Percentiles rank a stretch among this genome's conserved stretches.
These are phyloP conservation scores for Tetragnatha montana DNA, from an alignment of 2,888 invertebrate genomes.

Conservation along the genomic window DNA sequence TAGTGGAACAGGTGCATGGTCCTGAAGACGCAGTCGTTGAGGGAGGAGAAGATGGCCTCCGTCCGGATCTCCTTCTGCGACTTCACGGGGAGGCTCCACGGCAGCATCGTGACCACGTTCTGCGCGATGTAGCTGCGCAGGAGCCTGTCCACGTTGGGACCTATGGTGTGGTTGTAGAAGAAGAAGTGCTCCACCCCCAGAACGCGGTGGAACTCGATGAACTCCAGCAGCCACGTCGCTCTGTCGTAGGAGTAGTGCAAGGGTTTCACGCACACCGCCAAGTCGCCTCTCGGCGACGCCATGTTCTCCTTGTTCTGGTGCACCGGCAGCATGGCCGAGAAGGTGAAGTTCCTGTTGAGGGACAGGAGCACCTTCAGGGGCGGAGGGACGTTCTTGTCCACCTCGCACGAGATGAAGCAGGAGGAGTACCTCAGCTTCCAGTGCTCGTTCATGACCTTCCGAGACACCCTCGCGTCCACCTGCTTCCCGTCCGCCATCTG, in stretches of 20 bases:
- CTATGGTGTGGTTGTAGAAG: slow-evolving; percentile 77
- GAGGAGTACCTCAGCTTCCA: slow-evolving; percentile 69
- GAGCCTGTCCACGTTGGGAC: slow-evolving; percentile 75
- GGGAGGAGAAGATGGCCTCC: slow-evolving; percentile 74
- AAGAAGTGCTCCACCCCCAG: slow-evolving; percentile 78
- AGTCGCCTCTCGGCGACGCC: slow-evolving; percentile 53
- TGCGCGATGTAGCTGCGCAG: slow-evolving; percentile 75
- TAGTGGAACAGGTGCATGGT: slow-evolving; percentile 75
- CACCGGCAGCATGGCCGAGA: slow-evolving; percentile 49
- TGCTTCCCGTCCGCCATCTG: slow-evolving; percentile 33
- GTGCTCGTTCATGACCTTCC: slow-evolving; percentile 69
- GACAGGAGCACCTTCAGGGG: slow-evolving; percentile 44
- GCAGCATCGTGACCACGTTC: slow-evolving; percentile 75
- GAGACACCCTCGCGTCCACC: slow-evolving; percentile 33
- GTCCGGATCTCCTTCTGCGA: slow-evolving; percentile 76
- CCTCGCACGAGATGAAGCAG: slow-evolving; percentile 59
- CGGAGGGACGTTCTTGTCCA: slow-evolving; percentile 33
- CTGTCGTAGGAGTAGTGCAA: slow-evolving; percentile 77
- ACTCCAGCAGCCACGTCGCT: slow-evolving; percentile 78
- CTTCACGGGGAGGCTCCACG: slow-evolving; percentile 76
- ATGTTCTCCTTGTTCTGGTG: slow-evolving; percentile 58
- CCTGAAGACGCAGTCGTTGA: slow-evolving; percentile 75
- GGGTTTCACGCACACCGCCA: slow-evolving; percentile 76
- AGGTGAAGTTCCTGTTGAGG: slow-evolving; percentile 41
- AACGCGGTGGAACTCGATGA: slow-evolving; percentile 78